These are phyloP conservation scores for Aegotheles bennettii DNA, from an alignment of 2,113 vertebrate genomes.

Conservation along the genomic window DNA sequence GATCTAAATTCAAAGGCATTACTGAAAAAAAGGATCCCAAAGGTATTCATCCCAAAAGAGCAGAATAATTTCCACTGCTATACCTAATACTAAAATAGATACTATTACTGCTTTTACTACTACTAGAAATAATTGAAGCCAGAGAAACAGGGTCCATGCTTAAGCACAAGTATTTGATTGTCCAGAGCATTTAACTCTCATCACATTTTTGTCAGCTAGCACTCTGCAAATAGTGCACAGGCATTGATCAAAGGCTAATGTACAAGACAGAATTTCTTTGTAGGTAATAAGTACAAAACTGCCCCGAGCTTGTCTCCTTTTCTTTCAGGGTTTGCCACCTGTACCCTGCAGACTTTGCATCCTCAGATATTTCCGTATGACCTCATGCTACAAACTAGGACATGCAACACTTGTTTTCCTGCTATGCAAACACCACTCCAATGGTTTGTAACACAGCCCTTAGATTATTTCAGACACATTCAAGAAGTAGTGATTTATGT, in stretches of 20 bases:
- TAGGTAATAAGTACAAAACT: neutral
- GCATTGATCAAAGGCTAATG: neutral
- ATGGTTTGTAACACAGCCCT: neutral
- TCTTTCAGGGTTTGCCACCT: neutral
- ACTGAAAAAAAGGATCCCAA: neutral
- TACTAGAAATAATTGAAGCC: neutral
- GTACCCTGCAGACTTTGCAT: neutral
- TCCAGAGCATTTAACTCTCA: neutral
- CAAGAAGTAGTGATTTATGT: neutral
- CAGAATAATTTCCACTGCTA: neutral
- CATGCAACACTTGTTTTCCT: neutral
- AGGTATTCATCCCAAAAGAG: neutral
- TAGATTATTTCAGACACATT: neutral
- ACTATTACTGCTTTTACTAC: neutral
- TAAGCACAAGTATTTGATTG: neutral
- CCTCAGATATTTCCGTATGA: neutral
- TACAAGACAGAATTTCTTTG: neutral
- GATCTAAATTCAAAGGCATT: neutral
- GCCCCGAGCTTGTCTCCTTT: neutral
- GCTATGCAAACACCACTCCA: neutral
- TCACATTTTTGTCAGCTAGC: neutral
- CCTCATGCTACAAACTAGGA: neutral
- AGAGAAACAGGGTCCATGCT: neutral
- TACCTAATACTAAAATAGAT: neutral
- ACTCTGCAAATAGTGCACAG: neutral